These are phyloP conservation scores for Empidonax alnorum DNA, from an alignment of 2,113 vertebrate genomes.

Conservation along the genomic window DNA sequence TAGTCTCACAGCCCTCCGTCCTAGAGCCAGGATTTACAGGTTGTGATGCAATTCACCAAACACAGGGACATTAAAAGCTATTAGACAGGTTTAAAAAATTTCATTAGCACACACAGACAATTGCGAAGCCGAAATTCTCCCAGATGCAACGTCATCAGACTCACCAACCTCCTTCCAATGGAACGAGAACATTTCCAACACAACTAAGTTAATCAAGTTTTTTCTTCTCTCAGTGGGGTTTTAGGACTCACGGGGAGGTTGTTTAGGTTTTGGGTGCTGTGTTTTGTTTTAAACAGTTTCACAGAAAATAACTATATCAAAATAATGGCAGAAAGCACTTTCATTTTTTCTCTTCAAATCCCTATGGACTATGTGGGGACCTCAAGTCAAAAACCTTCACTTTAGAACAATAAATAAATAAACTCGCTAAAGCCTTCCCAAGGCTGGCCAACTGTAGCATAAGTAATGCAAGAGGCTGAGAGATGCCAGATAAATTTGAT, in stretches of 20 bases:
- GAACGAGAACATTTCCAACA: not conserved
- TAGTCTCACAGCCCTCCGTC: not conserved
- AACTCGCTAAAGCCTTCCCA: slow-evolving; percentile 78
- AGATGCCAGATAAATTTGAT: slow-evolving; percentile 92
- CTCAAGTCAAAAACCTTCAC: slow-evolving; percentile 86
- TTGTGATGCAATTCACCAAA: not conserved
- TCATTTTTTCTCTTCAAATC: slow-evolving; percentile 58
- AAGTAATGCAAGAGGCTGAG: slow-evolving; percentile 84
- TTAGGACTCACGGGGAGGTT: not conserved
- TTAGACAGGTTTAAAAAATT: not conserved
- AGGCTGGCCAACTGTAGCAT: slow-evolving; percentile 83
- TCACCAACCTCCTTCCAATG: not conserved
- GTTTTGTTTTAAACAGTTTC: not conserved
- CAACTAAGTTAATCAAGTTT: not conserved
- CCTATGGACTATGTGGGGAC: slow-evolving; percentile 70
- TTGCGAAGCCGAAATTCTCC: not conserved
- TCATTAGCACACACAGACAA: not conserved
- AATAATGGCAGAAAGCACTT: slow-evolving; percentile 61
- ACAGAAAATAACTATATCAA: not conserved
- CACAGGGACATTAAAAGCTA: not conserved
- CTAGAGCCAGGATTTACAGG: not conserved
- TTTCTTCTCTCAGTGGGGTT: not conserved
- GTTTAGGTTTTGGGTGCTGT: not conserved
- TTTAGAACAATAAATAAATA: slow-evolving; percentile 88
- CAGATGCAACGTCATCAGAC: not conserved